Evolutionary conservation across 2,797 vertebrate species (phyloP).

Genomic region (Gephyroberyx darwinii): DNA sequence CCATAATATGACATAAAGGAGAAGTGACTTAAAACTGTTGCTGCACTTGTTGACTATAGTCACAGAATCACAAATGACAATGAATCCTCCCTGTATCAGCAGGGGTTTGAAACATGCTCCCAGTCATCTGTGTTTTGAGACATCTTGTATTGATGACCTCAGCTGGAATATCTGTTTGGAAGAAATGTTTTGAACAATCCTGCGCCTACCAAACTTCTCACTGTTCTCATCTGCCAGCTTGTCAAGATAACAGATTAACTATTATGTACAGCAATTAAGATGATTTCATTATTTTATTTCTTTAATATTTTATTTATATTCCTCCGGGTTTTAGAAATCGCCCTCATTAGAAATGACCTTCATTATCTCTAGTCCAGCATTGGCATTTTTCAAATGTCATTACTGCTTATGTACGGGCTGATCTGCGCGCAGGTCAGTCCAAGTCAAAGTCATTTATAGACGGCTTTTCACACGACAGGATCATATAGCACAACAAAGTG

Average conservation of each 20-base stretch:
- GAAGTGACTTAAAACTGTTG: neutral
- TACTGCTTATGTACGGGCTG: slow-evolving; percentile 3
- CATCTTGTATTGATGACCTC: neutral
- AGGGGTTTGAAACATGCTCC: too few species aligned
- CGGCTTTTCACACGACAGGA: neutral
- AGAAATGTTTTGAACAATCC: slow-evolving; percentile 23
- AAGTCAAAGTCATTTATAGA: slow-evolving; percentile 19
- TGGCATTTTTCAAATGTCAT: slow-evolving; percentile 22
- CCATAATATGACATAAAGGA: neutral
- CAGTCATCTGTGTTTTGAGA: too few species aligned
- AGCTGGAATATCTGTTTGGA: neutral
- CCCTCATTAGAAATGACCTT: slow-evolving; percentile 10
- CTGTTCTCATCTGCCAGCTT: slow-evolving; percentile 32
- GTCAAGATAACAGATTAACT: slow-evolving; percentile 42
- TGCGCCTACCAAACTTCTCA: slow-evolving; percentile 36
- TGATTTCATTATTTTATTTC: slow-evolving; percentile 33
- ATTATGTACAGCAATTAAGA: slow-evolving; percentile 32
- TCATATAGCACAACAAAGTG: slow-evolving; percentile 6
- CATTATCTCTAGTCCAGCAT: slow-evolving; percentile 13
- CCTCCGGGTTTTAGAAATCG: neutral
- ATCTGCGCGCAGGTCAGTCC: slow-evolving; percentile 22
- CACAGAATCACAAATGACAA: neutral
- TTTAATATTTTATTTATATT: slow-evolving; percentile 6
- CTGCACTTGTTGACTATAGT: slow-evolving; percentile 17
- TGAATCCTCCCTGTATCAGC: too few species aligned